phyloP scores from a whole-genome alignment of 2,797 vertebrate genomes.

The Chaunax sp. region DNA sequence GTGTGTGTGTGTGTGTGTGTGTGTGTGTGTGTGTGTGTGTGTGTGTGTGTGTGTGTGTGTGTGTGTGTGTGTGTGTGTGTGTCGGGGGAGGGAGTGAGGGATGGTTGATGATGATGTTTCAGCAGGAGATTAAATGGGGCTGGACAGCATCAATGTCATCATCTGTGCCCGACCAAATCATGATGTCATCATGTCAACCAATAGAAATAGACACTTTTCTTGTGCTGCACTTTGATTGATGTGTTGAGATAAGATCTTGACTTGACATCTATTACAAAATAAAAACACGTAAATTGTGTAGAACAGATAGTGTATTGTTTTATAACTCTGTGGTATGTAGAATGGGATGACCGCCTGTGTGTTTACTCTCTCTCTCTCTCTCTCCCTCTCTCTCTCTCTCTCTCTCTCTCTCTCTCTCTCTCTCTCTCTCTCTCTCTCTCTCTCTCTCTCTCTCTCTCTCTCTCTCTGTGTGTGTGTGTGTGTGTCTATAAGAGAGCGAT shows the following conservation, averaged over 20 bases:
- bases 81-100: neutral
- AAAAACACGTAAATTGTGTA: conserved; percentile 27
- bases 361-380: neutral
- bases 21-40: neutral
- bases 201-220: conserved; percentile 36
- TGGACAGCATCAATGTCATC: conserved; percentile 68
- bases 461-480: conserved; percentile 21
- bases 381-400: no score
- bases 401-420: no score
- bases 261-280: conserved; percentile 35
- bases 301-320: conserved; percentile 7
- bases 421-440: no score
- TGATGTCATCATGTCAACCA: conserved; percentile 70
- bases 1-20: conserved; percentile 7
- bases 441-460: no score
- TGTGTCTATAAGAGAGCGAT: conserved; percentile 66
- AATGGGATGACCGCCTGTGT: neutral
- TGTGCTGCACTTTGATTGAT: conserved; percentile 55
- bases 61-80: neutral
- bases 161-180: conserved; percentile 54
- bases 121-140: conserved; percentile 61
- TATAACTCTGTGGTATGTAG: neutral
- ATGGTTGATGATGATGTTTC: conserved; percentile 53
- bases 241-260: conserved; percentile 36
- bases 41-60: neutral